A percentile compares a stretch with the other conserved stretches of the same genome.
Conservation (phyloP, 2,113 vertebrate species). For the Sarotherodon lohbergeri region DNA sequence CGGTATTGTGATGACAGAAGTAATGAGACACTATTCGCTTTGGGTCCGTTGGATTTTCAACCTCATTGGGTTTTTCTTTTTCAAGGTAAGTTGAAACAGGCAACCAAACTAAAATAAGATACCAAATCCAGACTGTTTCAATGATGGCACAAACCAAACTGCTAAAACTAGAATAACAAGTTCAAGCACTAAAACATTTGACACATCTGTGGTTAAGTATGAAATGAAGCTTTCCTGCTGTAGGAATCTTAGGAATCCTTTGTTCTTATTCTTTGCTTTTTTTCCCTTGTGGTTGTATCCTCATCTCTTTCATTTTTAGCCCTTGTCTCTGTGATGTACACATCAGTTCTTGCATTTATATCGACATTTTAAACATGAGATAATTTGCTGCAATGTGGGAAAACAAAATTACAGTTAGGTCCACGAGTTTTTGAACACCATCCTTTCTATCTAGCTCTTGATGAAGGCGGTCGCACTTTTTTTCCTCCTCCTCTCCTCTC, state of each 20-base stretch:
- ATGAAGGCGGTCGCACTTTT: too few relatives aligned
- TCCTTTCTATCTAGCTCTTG: too few relatives aligned
- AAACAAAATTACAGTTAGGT: background rate
- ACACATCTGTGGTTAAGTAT: background rate
- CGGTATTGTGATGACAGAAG: conserved; percentile 75
- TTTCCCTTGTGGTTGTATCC: background rate
- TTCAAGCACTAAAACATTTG: background rate
- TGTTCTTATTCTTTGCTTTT: background rate
- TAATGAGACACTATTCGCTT: conserved; percentile 71
- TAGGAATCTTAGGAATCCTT: background rate
- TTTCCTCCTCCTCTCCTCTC: too few relatives aligned
- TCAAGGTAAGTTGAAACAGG: conserved; percentile 72
- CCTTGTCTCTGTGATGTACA: background rate
- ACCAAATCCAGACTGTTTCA: background rate
- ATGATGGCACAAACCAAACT: background rate
- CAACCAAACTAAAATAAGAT: background rate
- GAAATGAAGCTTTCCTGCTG: background rate
- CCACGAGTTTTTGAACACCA: background rate
- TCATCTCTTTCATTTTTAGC: background rate
- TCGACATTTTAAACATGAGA: background rate
- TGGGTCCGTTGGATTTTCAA: conserved; percentile 29
- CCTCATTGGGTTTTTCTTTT: conserved; percentile 73
- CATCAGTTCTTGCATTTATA: background rate
- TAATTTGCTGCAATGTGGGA: background rate
- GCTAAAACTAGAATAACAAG: background rate